Base-by-base conservation (phyloP, 2,888 invertebrate genomes). In the Bembecia ichneumoniformis region DNA sequence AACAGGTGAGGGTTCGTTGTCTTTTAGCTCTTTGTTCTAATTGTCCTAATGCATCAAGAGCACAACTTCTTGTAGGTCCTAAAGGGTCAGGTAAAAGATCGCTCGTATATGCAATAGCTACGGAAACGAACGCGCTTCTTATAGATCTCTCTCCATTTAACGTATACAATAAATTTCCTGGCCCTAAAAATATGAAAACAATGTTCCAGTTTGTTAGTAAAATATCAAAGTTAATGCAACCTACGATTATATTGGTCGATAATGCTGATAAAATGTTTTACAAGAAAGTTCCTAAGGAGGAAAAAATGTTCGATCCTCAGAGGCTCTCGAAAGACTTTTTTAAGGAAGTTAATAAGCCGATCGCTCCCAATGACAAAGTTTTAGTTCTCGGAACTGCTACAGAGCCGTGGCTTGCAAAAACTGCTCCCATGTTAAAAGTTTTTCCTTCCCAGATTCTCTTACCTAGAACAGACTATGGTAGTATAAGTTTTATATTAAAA, bases 131-230 rank as follows among this genome's bases (percentile, higher is more conserved):
- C 47, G 91, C 94, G 3, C 90, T 93, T 43, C 72, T 95, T 11
- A 92, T 96, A 66, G 94, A 96, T 63, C 75, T 96, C 11, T 92
- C 93, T 0, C 92, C 94, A 0, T 77, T 88, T 45, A 90, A 91
- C 57, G 80, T 94, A 4, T 90, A 88, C 13, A 89, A 91, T 46
- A 92, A 93, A 74, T 95, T 93, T 69, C 87, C 89, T 1, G 92
- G 92, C 0, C 89, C 90, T 56, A 91, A 91, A 64, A 91, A 91
- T 1, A 76, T 91, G 50, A 91, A 91, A 60, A 90, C 88, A 73
- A 83, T 96, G 59, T 87, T 92, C 53, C 88, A 90, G 53, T 87
- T 90, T 17, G 80, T 95, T 1, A 89, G 88, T 46, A 94, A 91
- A 87, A 90, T 92, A 61, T 88, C 91, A 17, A 82, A 84, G 54